Conservation (phyloP, 2,113 vertebrate genomes). For the Rutilus rutilus region DNA sequence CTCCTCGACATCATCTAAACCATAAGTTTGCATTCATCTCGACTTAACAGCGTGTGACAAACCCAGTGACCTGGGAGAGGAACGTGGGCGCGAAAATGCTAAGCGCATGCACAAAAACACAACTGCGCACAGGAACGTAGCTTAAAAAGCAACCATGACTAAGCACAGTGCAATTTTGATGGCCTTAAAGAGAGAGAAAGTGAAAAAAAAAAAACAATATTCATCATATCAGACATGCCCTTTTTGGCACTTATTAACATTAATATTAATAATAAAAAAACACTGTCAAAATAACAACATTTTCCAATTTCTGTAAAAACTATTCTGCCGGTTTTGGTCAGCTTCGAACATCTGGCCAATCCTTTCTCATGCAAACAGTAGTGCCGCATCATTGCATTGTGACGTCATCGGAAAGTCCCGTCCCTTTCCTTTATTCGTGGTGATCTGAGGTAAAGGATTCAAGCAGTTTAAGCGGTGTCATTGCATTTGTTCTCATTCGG, state of each 20-base stretch:
- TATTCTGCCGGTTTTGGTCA: slow-evolving; percentile 34
- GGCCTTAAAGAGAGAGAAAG: not conserved
- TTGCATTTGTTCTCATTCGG: slow-evolving; percentile 35
- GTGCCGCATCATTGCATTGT: slow-evolving; percentile 25
- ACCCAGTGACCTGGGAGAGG: slow-evolving; percentile 31
- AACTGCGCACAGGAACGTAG: not conserved
- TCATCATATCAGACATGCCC: slow-evolving; percentile 21
- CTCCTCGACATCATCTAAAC: slow-evolving; percentile 61
- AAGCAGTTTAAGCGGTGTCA: slow-evolving; percentile 21
- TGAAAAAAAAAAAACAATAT: not conserved
- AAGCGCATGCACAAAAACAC: slow-evolving; percentile 56
- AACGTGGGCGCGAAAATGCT: slow-evolving; percentile 48
- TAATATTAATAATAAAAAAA: not conserved
- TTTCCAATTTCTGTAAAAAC: slow-evolving; percentile 29
- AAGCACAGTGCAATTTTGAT: slow-evolving; percentile 44
- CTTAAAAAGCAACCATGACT: slow-evolving; percentile 30
- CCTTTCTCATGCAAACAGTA: slow-evolving; percentile 36
- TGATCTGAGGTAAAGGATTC: slow-evolving; percentile 34
- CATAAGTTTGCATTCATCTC: slow-evolving; percentile 69
- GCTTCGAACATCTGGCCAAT: slow-evolving; percentile 21
- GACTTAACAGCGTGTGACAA: slow-evolving; percentile 54
- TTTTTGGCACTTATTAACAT: slow-evolving; percentile 11
- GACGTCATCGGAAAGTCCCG: not conserved
- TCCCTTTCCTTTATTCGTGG: not conserved
- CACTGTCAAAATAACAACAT: slow-evolving; percentile 2